These are phyloP conservation scores for Coregonus ussuriensis DNA, from an alignment of 2,797 vertebrate genomes.

Conservation along the genomic window DNA sequence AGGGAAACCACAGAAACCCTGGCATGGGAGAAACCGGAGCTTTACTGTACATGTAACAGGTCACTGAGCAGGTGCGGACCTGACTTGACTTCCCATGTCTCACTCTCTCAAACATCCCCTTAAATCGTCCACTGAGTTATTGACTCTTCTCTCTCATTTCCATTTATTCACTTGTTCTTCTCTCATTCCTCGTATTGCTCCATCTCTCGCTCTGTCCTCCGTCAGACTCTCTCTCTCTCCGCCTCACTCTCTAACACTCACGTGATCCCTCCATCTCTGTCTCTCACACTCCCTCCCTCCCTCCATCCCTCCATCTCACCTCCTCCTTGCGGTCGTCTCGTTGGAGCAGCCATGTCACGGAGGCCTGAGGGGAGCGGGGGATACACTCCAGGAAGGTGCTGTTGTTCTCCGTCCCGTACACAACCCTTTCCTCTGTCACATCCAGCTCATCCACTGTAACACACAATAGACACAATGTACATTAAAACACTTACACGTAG, in stretches of 20 bases:
- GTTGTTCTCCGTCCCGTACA: conserved; percentile 90
- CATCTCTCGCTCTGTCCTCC: not conserved
- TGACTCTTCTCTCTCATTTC: not conserved
- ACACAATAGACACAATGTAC: not conserved
- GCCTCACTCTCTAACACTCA: not conserved
- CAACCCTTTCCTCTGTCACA: conserved; percentile 70
- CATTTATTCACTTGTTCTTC: not conserved
- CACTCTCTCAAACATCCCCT: not conserved
- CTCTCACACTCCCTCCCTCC: not conserved
- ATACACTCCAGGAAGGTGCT: conserved; percentile 93
- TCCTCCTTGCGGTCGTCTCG: conserved; percentile 81
- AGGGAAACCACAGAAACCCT: not conserved
- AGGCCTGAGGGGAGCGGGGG: conserved; percentile 87
- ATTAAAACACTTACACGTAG: not conserved
- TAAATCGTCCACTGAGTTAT: not conserved
- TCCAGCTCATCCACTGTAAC: conserved; percentile 76
- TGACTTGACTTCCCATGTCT: not conserved
- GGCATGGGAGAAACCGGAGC: not conserved
- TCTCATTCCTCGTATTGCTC: not conserved
- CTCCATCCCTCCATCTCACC: conserved; percentile 69
- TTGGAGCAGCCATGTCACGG: conserved; percentile 86
- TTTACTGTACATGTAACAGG: not conserved
- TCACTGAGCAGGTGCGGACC: not conserved
- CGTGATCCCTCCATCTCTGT: not conserved
- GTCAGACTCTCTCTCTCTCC: not conserved